phyloP scores from a whole-genome alignment of 2,888 invertebrate species.

The Hybos culiciformis region DNA sequence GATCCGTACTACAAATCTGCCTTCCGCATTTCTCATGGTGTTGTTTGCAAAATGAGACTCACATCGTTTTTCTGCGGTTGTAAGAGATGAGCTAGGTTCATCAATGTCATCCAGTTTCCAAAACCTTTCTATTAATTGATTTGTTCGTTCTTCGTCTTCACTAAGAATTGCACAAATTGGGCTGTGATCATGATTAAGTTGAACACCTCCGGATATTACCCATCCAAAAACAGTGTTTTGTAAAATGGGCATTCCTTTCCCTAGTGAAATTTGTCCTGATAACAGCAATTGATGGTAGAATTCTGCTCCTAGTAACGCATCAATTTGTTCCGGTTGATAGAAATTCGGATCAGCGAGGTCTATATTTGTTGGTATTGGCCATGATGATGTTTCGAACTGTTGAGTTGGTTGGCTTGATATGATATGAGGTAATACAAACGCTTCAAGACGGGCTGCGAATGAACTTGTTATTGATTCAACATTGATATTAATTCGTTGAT shows the following conservation, averaged over 20 bases:
- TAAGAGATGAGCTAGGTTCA: too few species aligned
- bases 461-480: slow-evolving; percentile 1
- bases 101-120: background rate
- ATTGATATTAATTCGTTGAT: slow-evolving; percentile 2
- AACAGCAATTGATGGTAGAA: background rate
- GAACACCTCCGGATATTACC: background rate
- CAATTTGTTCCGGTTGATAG: background rate
- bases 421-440: slow-evolving; percentile 2
- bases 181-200: background rate
- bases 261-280: too few species aligned
- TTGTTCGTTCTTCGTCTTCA: background rate
- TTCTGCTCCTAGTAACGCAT: background rate
- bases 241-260: background rate
- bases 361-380: background rate
- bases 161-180: background rate
- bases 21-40: slow-evolving; percentile 5
- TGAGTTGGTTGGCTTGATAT: slow-evolving; percentile 3
- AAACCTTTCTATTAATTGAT: background rate
- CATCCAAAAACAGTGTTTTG: slow-evolving; percentile 1
- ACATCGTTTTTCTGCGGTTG: slow-evolving; percentile 9
- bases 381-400: background rate
- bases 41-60: slow-evolving; percentile 15
- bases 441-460: background rate
- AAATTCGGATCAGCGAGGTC: background rate
- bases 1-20: slow-evolving; percentile 13